Percentiles rank a stretch among this genome's conserved stretches.
Evolutionary conservation across 2,113 vertebrate species (phyloP).

Genomic region (Corvus cornix): DNA sequence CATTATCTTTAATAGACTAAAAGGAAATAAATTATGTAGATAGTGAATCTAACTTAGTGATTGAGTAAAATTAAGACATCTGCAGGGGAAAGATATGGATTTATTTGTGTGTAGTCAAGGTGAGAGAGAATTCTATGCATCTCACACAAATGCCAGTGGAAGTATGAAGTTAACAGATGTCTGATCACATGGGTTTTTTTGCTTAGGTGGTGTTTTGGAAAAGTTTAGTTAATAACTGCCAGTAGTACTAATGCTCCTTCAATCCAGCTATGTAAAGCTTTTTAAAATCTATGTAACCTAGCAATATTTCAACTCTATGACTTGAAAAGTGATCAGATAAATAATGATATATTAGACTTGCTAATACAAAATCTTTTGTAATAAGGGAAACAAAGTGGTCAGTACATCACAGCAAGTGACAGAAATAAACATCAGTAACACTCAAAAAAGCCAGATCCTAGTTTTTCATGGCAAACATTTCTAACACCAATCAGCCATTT

Average conservation of each 20-base stretch:
- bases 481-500: neutral
- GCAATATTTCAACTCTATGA: neutral
- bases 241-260: neutral
- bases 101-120: neutral
- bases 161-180: neutral
- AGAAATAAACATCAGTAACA: neutral
- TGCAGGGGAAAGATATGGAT: neutral
- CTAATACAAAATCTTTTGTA: neutral
- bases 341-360: neutral
- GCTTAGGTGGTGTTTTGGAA: neutral
- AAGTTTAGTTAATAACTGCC: neutral
- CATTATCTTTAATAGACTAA: neutral
- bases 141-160: neutral
- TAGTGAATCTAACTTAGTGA: neutral
- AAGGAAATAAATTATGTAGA: neutral
- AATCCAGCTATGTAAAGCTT: neutral
- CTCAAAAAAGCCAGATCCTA: neutral
- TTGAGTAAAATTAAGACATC: neutral
- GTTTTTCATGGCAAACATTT: neutral
- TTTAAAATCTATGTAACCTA: neutral
- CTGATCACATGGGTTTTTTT: neutral
- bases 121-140: neutral
- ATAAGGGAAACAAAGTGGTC: neutral
- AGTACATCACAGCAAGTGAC: neutral
- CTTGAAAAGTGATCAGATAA: neutral